Conservation (phyloP, 2,888 invertebrate genomes). For the Drosophila mulleri region DNA sequence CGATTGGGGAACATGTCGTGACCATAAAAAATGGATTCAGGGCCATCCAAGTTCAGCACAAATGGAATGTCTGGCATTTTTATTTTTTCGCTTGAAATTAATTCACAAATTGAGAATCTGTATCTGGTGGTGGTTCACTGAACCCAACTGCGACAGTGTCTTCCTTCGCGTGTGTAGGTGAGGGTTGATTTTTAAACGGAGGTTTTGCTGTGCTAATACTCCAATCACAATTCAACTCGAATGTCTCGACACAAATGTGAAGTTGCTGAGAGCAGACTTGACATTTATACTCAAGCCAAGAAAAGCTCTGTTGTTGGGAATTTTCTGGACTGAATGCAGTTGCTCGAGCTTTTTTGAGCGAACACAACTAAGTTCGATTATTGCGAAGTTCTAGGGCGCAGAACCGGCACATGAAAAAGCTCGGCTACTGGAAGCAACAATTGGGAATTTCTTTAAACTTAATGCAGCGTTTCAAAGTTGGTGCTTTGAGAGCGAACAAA, state of each 20-base stretch:
- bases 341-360: slow-evolving; percentile 43
- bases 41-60: slow-evolving; percentile 77
- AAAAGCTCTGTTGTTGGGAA: slow-evolving; percentile 46
- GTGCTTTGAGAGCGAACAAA: slow-evolving; percentile 19
- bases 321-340: slow-evolving; percentile 44
- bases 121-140: slow-evolving; percentile 69
- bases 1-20: slow-evolving; percentile 82
- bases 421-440: background rate
- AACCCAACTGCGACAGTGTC: slow-evolving; percentile 48
- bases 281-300: slow-evolving; percentile 53
- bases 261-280: slow-evolving; percentile 36
- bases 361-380: background rate
- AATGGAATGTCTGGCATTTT: slow-evolving; percentile 81
- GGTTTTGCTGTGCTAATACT: background rate
- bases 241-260: slow-evolving; percentile 55
- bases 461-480: background rate
- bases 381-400: background rate
- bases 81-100: slow-evolving; percentile 34
- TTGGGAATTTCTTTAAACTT: background rate
- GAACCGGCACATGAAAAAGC: background rate
- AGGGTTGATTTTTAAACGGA: slow-evolving; percentile 50
- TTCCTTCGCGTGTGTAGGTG: slow-evolving; percentile 42
- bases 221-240: slow-evolving; percentile 34
- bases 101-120: slow-evolving; percentile 41
- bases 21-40: slow-evolving; percentile 79